These are phyloP conservation scores for Clamator glandarius DNA, from an alignment of 2,797 vertebrate species.

Conservation along the genomic window DNA sequence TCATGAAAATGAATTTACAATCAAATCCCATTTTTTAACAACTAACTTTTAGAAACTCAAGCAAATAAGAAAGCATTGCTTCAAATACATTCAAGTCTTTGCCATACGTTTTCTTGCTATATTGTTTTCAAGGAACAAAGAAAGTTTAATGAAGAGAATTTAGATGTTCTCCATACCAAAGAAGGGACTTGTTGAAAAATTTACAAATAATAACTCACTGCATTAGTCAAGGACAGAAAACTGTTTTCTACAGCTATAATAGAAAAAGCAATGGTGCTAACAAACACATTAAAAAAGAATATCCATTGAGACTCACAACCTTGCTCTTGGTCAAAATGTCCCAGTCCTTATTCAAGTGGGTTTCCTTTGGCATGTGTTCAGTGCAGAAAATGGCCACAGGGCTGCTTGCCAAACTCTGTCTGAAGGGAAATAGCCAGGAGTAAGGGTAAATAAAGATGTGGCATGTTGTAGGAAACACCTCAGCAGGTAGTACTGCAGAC, in stretches of 20 bases:
- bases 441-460: constrained; percentile 25
- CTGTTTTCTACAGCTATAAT: not conserved
- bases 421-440: not conserved
- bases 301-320: not conserved
- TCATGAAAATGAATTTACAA: not conserved
- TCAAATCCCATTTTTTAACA: not conserved
- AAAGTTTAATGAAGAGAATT: not conserved
- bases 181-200: not conserved
- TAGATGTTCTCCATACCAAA: not conserved
- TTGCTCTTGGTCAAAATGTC: constrained; percentile 7
- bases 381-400: constrained; percentile 1
- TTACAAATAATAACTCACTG: not conserved
- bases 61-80: not conserved
- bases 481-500: constrained; percentile 29
- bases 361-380: constrained; percentile 25
- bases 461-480: constrained; percentile 17
- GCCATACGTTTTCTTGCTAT: not conserved
- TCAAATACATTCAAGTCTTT: not conserved
- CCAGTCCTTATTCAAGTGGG: not conserved
- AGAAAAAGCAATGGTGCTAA: not conserved
- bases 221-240: not conserved
- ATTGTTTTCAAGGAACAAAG: not conserved
- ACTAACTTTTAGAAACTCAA: not conserved
- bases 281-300: not conserved
- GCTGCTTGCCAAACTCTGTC: constrained; percentile 32